Percentiles rank a stretch among this genome's conserved stretches.
Evolutionary conservation across 2,113 vertebrate species (phyloP).

Genomic region (Myanophis thanlyinensis): DNA sequence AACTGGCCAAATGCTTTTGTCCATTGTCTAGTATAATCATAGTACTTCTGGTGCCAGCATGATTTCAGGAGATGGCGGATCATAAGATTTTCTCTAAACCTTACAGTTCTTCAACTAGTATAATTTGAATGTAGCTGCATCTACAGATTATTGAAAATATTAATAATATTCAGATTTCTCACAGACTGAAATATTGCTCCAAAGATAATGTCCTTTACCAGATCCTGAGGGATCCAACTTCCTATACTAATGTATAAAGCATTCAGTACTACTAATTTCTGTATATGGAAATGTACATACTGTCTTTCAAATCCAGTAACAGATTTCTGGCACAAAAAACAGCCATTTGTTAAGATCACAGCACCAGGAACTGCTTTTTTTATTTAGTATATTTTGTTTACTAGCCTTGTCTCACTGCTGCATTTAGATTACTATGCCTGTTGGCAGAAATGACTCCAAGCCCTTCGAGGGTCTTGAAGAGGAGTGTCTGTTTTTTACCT

Average conservation of each 20-base stretch:
- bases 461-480: background rate
- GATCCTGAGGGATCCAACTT: background rate
- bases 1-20: background rate
- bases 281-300: background rate
- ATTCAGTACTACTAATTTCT: background rate
- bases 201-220: background rate
- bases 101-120: background rate
- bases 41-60: background rate
- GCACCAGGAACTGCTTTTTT: background rate
- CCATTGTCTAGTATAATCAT: background rate
- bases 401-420: background rate
- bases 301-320: background rate
- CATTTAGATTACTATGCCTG: background rate
- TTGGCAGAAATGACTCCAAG: background rate
- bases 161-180: background rate
- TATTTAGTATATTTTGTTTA: background rate
- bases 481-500: background rate
- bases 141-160: background rate
- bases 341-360: background rate
- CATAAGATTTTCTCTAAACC: background rate
- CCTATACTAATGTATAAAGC: background rate
- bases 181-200: background rate
- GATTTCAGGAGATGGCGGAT: background rate
- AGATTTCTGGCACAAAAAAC: background rate
- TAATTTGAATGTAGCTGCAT: background rate